Evolutionary conservation across 2,113 vertebrate species (phyloP), one percentile per base, ranked within the genome.

Genomic region (Psettodes erumei): DNA sequence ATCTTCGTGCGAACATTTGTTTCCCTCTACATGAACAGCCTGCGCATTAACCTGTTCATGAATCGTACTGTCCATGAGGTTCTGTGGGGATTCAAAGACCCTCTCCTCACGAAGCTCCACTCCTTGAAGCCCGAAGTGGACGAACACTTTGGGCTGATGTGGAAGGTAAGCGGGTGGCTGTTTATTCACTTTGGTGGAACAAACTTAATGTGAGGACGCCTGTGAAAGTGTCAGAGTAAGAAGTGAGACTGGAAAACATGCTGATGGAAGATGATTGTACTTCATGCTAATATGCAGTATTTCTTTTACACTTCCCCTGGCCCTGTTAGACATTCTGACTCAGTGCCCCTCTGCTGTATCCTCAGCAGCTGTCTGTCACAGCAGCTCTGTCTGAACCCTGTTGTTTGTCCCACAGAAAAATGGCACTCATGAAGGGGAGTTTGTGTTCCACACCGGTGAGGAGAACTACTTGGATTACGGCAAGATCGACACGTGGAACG

Each of bases 41-140:
- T 93, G 51, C 91, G 92, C 2, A 86, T 96, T 23, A 92, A 93
- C 0, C 0, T 99, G 35, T 99, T 99, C 51, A 90, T 95, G 16
- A 94, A 91, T 0, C 95, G 51, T 79, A 94, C 95, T 0, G 95
- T 97, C 1, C 93, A 99, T 0, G 95, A 99, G 21, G 47, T 97
- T 16, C 90, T 99, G 11, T 99, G 98, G 98, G 98, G 98, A 75
- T 99, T 98, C 92, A 96, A 92, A 73, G 96, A 99, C 88, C 94
- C 93, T 21, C 83, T 99, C 10, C 90, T 99, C 55, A 59, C 93
- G 2, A 86, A 94, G 53, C 16, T 98, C 60, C 95, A 96, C 3
- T 0, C 60, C 8, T 4, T 98, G 56, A 92, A 78, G 19, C 93
- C 94, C 0, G 92, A 94, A 0, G 77, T 98, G 8, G 93, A 96